These are phyloP conservation scores for Scalopus aquaticus DNA, from an alignment of 2,113 vertebrate species.

Conservation along the genomic window DNA sequence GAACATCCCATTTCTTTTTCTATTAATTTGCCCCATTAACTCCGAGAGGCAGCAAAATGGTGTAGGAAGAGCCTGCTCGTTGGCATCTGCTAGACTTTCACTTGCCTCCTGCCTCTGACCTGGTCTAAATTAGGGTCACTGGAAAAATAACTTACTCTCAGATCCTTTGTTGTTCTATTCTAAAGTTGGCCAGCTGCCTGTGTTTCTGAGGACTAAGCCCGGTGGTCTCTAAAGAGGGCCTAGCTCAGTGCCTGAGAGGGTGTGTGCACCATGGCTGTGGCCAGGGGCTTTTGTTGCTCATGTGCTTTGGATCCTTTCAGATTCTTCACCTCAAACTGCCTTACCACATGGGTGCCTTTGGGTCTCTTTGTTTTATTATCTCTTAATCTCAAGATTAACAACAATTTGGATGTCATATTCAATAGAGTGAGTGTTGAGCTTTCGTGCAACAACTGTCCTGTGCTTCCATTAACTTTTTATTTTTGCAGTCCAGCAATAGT, in stretches of 20 bases:
- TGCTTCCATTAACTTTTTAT: neutral
- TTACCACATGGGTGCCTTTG: neutral
- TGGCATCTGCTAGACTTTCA: neutral
- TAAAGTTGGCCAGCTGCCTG: neutral
- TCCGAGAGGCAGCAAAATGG: neutral
- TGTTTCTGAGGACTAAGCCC: neutral
- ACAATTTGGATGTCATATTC: neutral
- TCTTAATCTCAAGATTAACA: neutral
- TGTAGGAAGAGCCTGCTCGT: neutral
- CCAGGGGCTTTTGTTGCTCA: neutral
- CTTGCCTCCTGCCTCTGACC: neutral
- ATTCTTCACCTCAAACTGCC: neutral
- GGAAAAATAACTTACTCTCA: neutral
- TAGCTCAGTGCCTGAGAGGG: neutral
- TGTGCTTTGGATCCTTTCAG: neutral
- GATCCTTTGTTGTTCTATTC: neutral
- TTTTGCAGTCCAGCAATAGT: neutral
- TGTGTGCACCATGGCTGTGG: too few species aligned
- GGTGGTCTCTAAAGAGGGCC: rapidly evolving
- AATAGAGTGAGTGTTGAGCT: too few species aligned
- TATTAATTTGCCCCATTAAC: neutral
- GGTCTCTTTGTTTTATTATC: neutral
- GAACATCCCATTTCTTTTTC: neutral
- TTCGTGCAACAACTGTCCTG: neutral
- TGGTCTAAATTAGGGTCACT: neutral